Evolutionary conservation across 1,140 invertebrate genomes (phyloP).

Genomic region (Cydia strobilella): DNA sequence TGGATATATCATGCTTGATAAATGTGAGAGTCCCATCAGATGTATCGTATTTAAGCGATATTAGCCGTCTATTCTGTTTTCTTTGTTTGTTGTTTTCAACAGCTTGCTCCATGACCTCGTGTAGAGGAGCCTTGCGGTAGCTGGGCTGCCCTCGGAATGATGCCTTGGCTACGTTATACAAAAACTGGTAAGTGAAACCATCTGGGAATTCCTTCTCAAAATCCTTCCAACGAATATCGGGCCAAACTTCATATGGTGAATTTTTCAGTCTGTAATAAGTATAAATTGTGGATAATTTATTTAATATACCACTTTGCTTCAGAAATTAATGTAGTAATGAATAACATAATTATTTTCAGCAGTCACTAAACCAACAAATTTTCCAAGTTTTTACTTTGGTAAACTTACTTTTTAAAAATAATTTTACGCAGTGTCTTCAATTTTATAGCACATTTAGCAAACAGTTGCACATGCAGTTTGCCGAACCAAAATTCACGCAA

Average conservation of each 20-base stretch:
- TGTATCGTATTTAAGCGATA: neutral
- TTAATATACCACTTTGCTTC: neutral
- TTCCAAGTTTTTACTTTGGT: neutral
- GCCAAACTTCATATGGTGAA: conserved; percentile 59
- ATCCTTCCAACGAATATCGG: conserved; percentile 67
- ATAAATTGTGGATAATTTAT: neutral
- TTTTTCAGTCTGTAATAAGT: conserved; percentile 52
- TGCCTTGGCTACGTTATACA: conserved; percentile 43
- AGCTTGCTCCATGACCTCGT: conserved; percentile 46
- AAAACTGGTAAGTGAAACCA: conserved; percentile 56
- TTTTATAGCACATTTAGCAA: conserved; percentile 57
- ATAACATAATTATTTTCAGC: neutral
- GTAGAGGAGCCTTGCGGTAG: conserved; percentile 48
- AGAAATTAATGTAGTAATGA: neutral
- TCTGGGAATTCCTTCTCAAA: conserved; percentile 56
- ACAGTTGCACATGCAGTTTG: conserved; percentile 62
- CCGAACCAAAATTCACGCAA: conserved; percentile 59
- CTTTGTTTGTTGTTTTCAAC: conserved; percentile 34
- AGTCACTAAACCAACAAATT: too few relatives aligned
- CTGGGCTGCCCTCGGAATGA: conserved; percentile 38
- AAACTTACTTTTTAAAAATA: conserved; percentile 55
- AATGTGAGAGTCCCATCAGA: neutral
- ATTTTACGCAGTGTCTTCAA: conserved; percentile 52
- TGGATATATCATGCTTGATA: neutral
- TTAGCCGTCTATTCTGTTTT: neutral